Evolutionary conservation across 2,888 invertebrate genomes (phyloP).

Genomic region (Ormyrus labotus): DNA sequence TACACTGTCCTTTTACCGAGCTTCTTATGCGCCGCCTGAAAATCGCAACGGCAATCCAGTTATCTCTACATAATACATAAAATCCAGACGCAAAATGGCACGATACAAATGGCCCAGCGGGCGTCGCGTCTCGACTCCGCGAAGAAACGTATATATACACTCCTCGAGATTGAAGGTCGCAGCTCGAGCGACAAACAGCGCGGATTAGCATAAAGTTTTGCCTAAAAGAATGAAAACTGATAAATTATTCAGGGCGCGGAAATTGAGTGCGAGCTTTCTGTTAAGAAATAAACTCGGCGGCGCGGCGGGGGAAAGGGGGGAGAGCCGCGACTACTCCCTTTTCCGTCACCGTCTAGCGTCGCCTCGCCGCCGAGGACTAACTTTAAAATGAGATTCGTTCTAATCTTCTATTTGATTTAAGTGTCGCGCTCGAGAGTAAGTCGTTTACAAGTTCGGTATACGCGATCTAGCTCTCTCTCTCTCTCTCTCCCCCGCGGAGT

Average conservation of each 20-base stretch:
- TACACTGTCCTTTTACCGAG: too few relatives aligned
- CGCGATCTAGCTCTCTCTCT: too few relatives aligned
- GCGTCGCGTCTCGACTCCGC: not conserved
- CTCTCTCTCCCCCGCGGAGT: not conserved
- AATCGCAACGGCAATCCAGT: not conserved
- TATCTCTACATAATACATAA: slow-evolving; percentile 19
- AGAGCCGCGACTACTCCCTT: not conserved
- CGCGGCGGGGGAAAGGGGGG: not conserved
- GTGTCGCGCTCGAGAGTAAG: slow-evolving; percentile 57
- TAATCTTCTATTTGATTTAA: slow-evolving; percentile 63
- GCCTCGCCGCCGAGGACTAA: slow-evolving; percentile 37
- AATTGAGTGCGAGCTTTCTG: slow-evolving; percentile 54
- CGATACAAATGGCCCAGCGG: slow-evolving; percentile 7
- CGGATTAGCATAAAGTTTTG: slow-evolving; percentile 50
- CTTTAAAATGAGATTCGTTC: slow-evolving; percentile 62
- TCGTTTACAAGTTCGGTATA: slow-evolving; percentile 57
- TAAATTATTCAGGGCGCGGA: slow-evolving; percentile 55
- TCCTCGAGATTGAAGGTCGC: slow-evolving; percentile 38
- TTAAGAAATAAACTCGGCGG: slow-evolving; percentile 47
- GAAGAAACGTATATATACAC: not conserved
- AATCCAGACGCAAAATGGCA: not conserved
- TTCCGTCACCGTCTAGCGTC: not conserved
- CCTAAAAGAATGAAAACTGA: slow-evolving; percentile 53
- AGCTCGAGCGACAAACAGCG: slow-evolving; percentile 19
- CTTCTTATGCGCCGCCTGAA: not conserved